Percentiles rank a stretch among this genome's conserved stretches.
Evolutionary conservation across 2,888 invertebrate species (phyloP).

Genomic region (Exocentrus adspersus): DNA sequence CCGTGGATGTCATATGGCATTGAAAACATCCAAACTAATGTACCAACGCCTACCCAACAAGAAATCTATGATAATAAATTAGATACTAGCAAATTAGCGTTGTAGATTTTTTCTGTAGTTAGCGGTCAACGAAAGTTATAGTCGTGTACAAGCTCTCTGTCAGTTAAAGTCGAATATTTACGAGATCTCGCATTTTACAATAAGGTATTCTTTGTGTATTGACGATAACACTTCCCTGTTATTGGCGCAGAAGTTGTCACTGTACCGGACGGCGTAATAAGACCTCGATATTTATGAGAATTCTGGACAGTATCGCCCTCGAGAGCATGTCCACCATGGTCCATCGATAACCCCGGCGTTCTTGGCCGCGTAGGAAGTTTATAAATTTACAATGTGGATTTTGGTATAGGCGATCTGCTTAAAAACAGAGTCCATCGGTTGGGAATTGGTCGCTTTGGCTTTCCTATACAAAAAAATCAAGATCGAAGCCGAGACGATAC

Average conservation of each 20-base stretch:
- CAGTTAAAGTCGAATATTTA: conserved; percentile 16
- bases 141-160: not conserved
- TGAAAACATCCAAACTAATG: not conserved
- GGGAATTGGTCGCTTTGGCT: too few relatives aligned
- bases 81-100: conserved; percentile 3
- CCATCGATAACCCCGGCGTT: conserved; percentile 31
- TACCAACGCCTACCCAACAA: not conserved
- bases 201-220: conserved; percentile 22
- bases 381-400: conserved; percentile 36
- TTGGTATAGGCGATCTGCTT: conserved; percentile 10
- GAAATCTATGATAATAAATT: not conserved
- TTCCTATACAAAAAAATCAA: too few relatives aligned
- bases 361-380: conserved; percentile 31
- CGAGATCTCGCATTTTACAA: conserved; percentile 17
- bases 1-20: not conserved
- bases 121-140: not conserved
- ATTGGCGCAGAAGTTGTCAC: conserved; percentile 28
- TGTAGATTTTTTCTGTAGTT: not conserved
- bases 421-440: conserved; percentile 1
- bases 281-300: conserved; percentile 30
- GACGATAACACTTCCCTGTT: conserved; percentile 28
- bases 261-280: conserved; percentile 24
- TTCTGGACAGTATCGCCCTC: conserved; percentile 35
- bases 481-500: too few relatives aligned
- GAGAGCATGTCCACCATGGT: conserved; percentile 31